Conservation (phyloP, 2,113 vertebrate genomes). For the Morone chrysops region DNA sequence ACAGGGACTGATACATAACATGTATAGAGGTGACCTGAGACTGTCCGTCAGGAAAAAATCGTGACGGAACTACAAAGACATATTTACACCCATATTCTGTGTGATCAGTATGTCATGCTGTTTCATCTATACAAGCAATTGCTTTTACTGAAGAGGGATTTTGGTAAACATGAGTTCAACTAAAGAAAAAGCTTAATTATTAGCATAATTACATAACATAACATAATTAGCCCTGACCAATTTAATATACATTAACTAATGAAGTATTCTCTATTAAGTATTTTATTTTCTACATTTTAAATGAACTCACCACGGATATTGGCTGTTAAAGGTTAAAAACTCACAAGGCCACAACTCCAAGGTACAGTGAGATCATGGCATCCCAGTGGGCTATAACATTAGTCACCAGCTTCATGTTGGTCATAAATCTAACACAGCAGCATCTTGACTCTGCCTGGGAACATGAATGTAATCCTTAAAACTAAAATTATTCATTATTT, state of each 20-base stretch:
- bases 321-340: slow-evolving; percentile 56
- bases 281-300: not conserved
- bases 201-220: too few species aligned
- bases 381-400: slow-evolving; percentile 64
- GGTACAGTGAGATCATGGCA: slow-evolving; percentile 51
- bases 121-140: not conserved
- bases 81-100: slow-evolving; percentile 47
- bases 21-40: slow-evolving; percentile 72
- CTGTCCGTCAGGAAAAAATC: slow-evolving; percentile 34
- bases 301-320: slow-evolving; percentile 3
- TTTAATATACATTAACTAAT: not conserved
- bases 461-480: slow-evolving; percentile 58
- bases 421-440: slow-evolving; percentile 65
- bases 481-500: slow-evolving; percentile 73
- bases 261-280: not conserved
- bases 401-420: slow-evolving; percentile 63
- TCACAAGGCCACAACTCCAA: slow-evolving; percentile 48
- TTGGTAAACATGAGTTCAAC: not conserved
- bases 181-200: not conserved
- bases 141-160: not conserved
- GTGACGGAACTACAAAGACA: slow-evolving; percentile 66
- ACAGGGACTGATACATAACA: slow-evolving; percentile 60
- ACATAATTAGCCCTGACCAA: not conserved
- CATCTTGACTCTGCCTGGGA: slow-evolving; percentile 46
- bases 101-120: not conserved